Evolutionary conservation across 2,888 invertebrate genomes (phyloP), one percentile per base, ranked within the genome.

Genomic region (Villa cingulata): DNA sequence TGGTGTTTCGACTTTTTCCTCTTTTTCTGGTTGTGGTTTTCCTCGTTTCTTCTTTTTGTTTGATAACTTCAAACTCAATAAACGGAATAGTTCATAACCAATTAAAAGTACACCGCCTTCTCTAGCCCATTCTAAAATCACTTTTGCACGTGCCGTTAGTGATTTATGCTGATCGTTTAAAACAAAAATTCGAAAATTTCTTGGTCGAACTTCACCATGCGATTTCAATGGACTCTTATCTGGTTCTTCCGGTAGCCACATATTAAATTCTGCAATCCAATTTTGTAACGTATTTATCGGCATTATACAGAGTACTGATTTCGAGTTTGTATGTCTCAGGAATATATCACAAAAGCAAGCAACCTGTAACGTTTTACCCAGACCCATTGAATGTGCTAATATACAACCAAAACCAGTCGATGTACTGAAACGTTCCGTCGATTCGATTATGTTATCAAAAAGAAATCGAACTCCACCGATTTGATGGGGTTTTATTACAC

Each of bases 231-330:
- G 75, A 58, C 75, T 76, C 43, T 68, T 72, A 1, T 65, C 57
- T 2, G 78, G 74, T 48, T 83, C 82, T 32, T 78, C 69, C 0
- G 97, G 97, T 48, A 94, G 72, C 96, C 97, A 98, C 82, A 90
- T 88, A 63, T 97, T 92, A 65, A 91, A 98, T 69, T 98, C 98
- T 2, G 90, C 85, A 58, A 82, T 72, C 97, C 96, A 97, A 72
- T 97, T 97, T 68, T 97, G 96, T 52, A 98, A 73, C 0, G 97
- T 97, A 68, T 98, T 98, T 50, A 98, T 95, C 10, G 98, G 98
- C 79, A 97, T 96, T 55, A 98, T 95, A 62, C 94, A 89, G 37
- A 99, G 72, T 1, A 96, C 89, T 15, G 86, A 88, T 64, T 83
- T 87, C 6, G 90, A 87, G 20, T 76, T 75, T 0, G 95, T 95